Evolutionary conservation across 2,113 vertebrate genomes (phyloP), one percentile per base, ranked within the genome.

Genomic region (Tupaia chinensis): DNA sequence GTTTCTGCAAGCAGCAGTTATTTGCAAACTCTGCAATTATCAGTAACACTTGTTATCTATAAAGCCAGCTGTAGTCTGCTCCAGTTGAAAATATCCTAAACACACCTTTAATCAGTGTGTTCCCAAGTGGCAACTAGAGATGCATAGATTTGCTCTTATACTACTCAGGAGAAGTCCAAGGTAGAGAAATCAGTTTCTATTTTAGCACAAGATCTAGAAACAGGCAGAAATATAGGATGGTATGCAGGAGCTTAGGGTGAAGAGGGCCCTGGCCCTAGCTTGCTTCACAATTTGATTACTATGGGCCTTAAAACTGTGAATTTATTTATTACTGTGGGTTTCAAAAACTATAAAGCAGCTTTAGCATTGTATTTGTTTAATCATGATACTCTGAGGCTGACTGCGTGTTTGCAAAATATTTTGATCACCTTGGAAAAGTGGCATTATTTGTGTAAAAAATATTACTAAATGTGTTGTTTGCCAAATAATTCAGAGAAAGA

Each of bases 401-500:
- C 27, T 84, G 56, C 53, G 56, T 83, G 72, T 91, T 96, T 95
- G 79, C 79, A 97, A 97, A 97, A 94, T 92, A 97, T 96, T 96
- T 95, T 87, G 86, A 95, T 32, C 61, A 96, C 93, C 89, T 97
- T 96, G 29, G 74, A 92, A 89, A 92, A 94, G 69, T 78, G 77
- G 77, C 11, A 63, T 89, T 84, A 73, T 93, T 93, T 96, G 86
- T 87, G 23, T 96, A 93, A 54, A 93, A 88, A 96, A 96, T 89
- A 95, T 92, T 88, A 74, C 88, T 95, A 90, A 95, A 87, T 81
- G 69, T 93, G 60, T 73, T 68, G 32, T 94, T 97, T 95, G 85
- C 84, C 93, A 97, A 96, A 97, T 95, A 93, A 91, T 94, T 94
- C 84, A 96, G 94, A 97, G 91, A 93, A 94, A 95, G 76, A 32